A percentile compares a stretch with the other conserved stretches of the same genome.
phyloP scores from a whole-genome alignment of 1,140 invertebrate species.

The Bombus difficillimus region DNA sequence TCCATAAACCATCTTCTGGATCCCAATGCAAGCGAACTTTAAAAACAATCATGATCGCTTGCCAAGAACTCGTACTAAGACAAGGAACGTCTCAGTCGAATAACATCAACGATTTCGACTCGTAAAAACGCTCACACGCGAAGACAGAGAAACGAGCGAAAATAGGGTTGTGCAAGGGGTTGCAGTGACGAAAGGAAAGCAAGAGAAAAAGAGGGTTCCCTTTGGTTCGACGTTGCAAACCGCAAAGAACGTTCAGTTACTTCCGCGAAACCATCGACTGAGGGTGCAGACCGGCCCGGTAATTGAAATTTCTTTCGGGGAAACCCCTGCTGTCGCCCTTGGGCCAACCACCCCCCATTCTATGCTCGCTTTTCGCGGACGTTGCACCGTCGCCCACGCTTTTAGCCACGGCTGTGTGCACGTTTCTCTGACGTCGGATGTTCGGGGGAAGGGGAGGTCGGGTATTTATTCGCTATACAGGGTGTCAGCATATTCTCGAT shows the following conservation, averaged over 20 bases:
- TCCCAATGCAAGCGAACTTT: neutral
- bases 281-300: slow-evolving; percentile 49
- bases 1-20: neutral
- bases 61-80: neutral
- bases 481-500: neutral
- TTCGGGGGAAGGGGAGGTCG: neutral
- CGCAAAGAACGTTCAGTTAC: slow-evolving; percentile 49
- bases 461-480: slow-evolving; percentile 17
- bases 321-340: slow-evolving; percentile 53
- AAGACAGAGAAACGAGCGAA: neutral
- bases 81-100: neutral
- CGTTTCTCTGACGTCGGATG: slow-evolving; percentile 31
- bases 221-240: slow-evolving; percentile 37
- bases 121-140: neutral
- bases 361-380: slow-evolving; percentile 60
- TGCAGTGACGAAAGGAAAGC: neutral
- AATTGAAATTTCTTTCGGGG: slow-evolving; percentile 76
- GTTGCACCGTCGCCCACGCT: slow-evolving; percentile 68
- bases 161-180: neutral
- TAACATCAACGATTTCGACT: slow-evolving; percentile 28
- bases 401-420: slow-evolving; percentile 12
- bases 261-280: slow-evolving; percentile 60
- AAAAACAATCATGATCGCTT: neutral
- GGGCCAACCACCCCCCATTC: slow-evolving; percentile 38
- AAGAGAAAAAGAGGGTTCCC: slow-evolving; percentile 1